Percentiles rank a stretch among this genome's conserved stretches.
phyloP scores from a whole-genome alignment of 2,888 invertebrate genomes.

The Carpatolechia fugitivella region DNA sequence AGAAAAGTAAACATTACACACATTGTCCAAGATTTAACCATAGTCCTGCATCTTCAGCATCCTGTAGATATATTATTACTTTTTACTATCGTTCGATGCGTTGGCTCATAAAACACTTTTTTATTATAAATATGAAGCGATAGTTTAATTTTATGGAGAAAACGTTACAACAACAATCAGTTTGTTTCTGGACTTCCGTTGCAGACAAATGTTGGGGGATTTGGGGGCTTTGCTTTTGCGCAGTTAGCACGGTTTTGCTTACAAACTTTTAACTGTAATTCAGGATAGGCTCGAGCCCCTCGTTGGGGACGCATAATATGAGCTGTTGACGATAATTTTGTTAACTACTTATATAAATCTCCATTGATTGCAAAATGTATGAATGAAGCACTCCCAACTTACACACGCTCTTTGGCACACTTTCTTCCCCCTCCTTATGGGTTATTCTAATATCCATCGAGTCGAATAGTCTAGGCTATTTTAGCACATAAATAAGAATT shows the following conservation, averaged over 20 bases:
- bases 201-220: slow-evolving; percentile 14
- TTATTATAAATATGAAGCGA: slow-evolving; percentile 68
- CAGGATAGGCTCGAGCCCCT: too few species aligned
- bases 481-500: too few species aligned
- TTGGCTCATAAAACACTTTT: slow-evolving; percentile 64
- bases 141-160: slow-evolving; percentile 63
- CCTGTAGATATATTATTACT: background rate
- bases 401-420: too few species aligned
- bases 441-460: too few species aligned
- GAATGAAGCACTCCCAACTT: too few species aligned
- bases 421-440: too few species aligned
- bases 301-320: too few species aligned
- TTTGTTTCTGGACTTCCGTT: slow-evolving; percentile 57
- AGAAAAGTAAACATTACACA: slow-evolving; percentile 46
- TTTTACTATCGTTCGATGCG: slow-evolving; percentile 61
- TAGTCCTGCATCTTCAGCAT: slow-evolving; percentile 54
- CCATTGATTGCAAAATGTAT: too few species aligned
- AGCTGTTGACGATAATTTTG: too few species aligned
- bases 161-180: slow-evolving; percentile 63
- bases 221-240: background rate
- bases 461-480: too few species aligned
- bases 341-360: too few species aligned
- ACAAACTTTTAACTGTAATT: too few species aligned
- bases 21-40: slow-evolving; percentile 39
- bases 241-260: background rate